Evolutionary conservation across 2,888 invertebrate species (phyloP).

Genomic region (Sclerodermus sp.): DNA sequence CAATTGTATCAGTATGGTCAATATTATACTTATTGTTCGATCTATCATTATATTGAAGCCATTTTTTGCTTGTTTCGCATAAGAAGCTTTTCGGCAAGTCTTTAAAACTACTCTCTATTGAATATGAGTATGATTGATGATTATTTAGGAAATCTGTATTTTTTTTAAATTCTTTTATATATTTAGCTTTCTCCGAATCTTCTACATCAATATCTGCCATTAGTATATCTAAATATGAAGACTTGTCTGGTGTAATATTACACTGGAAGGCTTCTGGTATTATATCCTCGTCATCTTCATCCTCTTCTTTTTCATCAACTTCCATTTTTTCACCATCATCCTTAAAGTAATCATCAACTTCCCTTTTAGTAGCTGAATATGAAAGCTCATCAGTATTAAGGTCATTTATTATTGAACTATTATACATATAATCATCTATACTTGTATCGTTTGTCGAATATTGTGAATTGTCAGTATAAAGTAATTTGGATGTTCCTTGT

Average conservation of each 20-base stretch:
- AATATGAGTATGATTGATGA: no score
- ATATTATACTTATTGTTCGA: no score
- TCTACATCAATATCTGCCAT: slow-evolving; percentile 27
- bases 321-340: slow-evolving; percentile 4
- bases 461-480: not conserved
- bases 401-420: not conserved
- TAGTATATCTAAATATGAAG: slow-evolving; percentile 15
- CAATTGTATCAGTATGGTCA: not conserved
- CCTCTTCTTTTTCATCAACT: slow-evolving; percentile 1
- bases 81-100: no score
- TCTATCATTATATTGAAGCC: not conserved
- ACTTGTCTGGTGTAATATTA: not conserved
- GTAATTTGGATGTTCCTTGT: not conserved
- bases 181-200: slow-evolving; percentile 14
- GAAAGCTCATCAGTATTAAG: not conserved
- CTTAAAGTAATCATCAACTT: slow-evolving; percentile 15
- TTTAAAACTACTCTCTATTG: no score
- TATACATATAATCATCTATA: not conserved
- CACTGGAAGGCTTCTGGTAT: slow-evolving; percentile 29
- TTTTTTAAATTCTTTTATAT: slow-evolving; percentile 36
- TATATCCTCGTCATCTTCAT: slow-evolving; percentile 32
- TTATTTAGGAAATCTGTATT: not conserved
- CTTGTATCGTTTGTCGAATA: not conserved
- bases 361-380: not conserved
- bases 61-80: not conserved